Evolutionary conservation across 2,797 vertebrate genomes (phyloP).

Genomic region (Notolepis coatsorum): DNA sequence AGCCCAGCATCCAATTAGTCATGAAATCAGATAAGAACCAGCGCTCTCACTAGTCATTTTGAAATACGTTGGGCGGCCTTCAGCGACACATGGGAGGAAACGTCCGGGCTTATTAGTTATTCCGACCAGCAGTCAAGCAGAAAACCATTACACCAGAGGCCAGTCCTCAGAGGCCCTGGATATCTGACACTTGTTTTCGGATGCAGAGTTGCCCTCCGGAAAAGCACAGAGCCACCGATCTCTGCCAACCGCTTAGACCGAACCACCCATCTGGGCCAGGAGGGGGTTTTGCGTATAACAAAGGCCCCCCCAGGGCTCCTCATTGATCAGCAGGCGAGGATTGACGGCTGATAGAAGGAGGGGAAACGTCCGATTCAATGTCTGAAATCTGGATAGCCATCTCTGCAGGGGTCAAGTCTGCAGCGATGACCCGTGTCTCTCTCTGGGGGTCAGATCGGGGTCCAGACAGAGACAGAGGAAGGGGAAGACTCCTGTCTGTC

Average conservation of each 20-base stretch:
- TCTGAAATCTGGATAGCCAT: conserved; percentile 45
- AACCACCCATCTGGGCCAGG: conserved; percentile 49
- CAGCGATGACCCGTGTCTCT: conserved; percentile 35
- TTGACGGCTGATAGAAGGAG: conserved; percentile 65
- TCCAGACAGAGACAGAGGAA: conserved; percentile 2
- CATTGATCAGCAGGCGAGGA: conserved; percentile 81
- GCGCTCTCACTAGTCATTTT: too few species aligned
- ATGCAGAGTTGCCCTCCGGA: conserved; percentile 41
- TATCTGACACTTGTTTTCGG: conserved; percentile 64
- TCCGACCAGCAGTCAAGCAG: too few species aligned
- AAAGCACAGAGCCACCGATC: conserved; percentile 25
- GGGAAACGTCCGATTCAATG: conserved; percentile 51
- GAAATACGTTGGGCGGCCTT: too few species aligned
- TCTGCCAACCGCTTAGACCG: conserved; percentile 59
- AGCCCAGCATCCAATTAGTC: too few species aligned
- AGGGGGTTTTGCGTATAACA: conserved; percentile 60
- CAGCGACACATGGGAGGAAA: too few species aligned
- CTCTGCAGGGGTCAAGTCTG: conserved; percentile 38
- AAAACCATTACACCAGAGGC: conserved; percentile 25
- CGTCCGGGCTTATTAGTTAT: too few species aligned
- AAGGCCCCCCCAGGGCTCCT: conserved; percentile 66
- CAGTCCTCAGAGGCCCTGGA: conserved; percentile 27
- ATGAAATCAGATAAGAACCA: too few species aligned
- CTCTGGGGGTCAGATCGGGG: conserved; percentile 46
- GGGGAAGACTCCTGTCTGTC: background rate